These are phyloP conservation scores for Bombycilla garrulus DNA, from an alignment of 2,113 vertebrate genomes.

Conservation along the genomic window DNA sequence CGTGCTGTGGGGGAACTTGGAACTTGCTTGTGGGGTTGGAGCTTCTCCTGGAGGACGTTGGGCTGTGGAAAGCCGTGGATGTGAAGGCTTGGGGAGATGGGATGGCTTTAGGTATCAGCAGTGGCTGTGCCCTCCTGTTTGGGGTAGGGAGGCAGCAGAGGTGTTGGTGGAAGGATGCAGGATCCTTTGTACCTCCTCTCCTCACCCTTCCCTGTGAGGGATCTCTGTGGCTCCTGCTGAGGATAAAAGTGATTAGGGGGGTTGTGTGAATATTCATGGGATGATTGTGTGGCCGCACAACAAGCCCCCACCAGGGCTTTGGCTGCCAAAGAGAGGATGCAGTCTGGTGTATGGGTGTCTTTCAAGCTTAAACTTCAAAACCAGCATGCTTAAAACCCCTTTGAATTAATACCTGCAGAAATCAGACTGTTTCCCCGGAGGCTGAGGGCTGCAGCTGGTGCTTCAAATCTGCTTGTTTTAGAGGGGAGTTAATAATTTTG, in stretches of 20 bases:
- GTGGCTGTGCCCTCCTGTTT: neutral
- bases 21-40: neutral
- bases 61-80: neutral
- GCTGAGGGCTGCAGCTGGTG: slow-evolving; percentile 35
- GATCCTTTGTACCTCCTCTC: slow-evolving; percentile 6
- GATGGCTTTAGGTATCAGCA: fast-evolving
- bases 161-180: neutral
- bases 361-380: slow-evolving; percentile 47
- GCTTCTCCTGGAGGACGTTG: neutral
- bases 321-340: slow-evolving; percentile 23
- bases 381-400: neutral
- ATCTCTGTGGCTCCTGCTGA: neutral
- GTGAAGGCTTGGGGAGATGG: neutral
- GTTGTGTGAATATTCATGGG: slow-evolving; percentile 36
- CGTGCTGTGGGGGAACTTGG: fast-evolving
- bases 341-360: neutral
- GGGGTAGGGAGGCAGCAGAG: neutral
- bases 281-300: neutral
- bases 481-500: neutral
- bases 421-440: neutral
- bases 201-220: neutral
- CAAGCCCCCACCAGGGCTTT: neutral
- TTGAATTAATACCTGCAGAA: slow-evolving; percentile 23
- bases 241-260: slow-evolving; percentile 12
- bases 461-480: neutral